phyloP scores from a whole-genome alignment of 2,888 invertebrate genomes.

The Crepidodera aurea region DNA sequence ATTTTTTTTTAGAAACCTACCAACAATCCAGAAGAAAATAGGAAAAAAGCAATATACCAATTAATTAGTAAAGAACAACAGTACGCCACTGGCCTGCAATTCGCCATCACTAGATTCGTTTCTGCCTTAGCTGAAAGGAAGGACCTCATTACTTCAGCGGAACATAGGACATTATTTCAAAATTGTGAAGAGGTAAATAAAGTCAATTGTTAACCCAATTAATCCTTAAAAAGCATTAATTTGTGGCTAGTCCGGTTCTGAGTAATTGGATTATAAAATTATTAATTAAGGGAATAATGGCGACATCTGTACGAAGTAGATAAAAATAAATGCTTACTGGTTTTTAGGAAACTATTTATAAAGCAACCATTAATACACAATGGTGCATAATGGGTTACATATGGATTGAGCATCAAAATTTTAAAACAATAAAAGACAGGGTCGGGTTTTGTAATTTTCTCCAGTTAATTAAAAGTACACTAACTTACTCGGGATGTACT shows the following conservation, averaged over 20 bases:
- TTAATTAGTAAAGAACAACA: slow-evolving; percentile 81
- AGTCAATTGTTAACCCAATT: no score
- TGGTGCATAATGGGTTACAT: not conserved
- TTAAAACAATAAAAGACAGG: no score
- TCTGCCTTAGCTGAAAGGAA: slow-evolving; percentile 77
- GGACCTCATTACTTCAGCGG: slow-evolving; percentile 78
- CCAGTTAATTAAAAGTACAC: no score
- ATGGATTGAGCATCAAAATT: no score
- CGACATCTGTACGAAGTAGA: no score
- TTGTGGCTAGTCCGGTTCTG: no score
- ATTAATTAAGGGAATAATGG: no score
- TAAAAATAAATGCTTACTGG: no score
- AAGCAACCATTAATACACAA: not conserved
- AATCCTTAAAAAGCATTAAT: not conserved
- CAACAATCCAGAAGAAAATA: slow-evolving; percentile 66
- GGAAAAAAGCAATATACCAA: slow-evolving; percentile 77
- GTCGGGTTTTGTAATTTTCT: no score
- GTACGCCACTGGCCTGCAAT: slow-evolving; percentile 79
- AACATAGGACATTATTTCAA: slow-evolving; percentile 83
- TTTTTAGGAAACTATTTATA: no score
- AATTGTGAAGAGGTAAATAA: slow-evolving; percentile 81
- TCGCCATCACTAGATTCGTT: slow-evolving; percentile 80
- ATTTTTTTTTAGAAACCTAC: slow-evolving; percentile 53
- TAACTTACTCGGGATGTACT: no score
- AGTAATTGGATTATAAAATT: no score